Evolutionary conservation across 2,797 vertebrate species (phyloP).

Genomic region (Knipowitschia caucasica): DNA sequence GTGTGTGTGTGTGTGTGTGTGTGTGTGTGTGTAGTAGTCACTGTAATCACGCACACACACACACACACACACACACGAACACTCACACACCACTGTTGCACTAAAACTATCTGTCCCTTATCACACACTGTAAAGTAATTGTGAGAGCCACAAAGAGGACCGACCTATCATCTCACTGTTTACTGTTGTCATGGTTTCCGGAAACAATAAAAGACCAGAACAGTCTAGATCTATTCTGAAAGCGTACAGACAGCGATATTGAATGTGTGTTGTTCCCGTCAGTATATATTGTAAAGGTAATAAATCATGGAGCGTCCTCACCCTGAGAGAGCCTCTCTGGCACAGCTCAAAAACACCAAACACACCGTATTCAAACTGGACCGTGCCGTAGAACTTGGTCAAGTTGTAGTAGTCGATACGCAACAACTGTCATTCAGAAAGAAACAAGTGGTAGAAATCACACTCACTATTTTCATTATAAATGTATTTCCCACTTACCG

Average conservation of each 20-base stretch:
- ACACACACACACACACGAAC: too few species aligned
- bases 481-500: slow-evolving; percentile 65
- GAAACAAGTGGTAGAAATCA: neutral
- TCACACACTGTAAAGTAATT: slow-evolving; percentile 15
- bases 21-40: too few species aligned
- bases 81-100: slow-evolving; percentile 4
- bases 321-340: slow-evolving; percentile 90
- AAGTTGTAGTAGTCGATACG: slow-evolving; percentile 96
- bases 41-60: too few species aligned
- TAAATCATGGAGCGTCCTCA: slow-evolving; percentile 60
- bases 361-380: slow-evolving; percentile 85
- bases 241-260: neutral
- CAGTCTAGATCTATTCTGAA: neutral
- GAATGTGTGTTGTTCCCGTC: neutral
- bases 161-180: slow-evolving; percentile 12
- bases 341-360: slow-evolving; percentile 92
- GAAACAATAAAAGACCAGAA: neutral
- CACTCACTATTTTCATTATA: neutral
- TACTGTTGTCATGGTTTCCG: neutral
- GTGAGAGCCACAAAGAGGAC: slow-evolving; percentile 12
- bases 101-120: slow-evolving; percentile 22
- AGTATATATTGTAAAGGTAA: neutral
- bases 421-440: slow-evolving; percentile 76
- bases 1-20: too few species aligned
- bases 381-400: slow-evolving; percentile 97